phyloP scores from a whole-genome alignment of 2,797 vertebrate species.

The Tapera naevia region DNA sequence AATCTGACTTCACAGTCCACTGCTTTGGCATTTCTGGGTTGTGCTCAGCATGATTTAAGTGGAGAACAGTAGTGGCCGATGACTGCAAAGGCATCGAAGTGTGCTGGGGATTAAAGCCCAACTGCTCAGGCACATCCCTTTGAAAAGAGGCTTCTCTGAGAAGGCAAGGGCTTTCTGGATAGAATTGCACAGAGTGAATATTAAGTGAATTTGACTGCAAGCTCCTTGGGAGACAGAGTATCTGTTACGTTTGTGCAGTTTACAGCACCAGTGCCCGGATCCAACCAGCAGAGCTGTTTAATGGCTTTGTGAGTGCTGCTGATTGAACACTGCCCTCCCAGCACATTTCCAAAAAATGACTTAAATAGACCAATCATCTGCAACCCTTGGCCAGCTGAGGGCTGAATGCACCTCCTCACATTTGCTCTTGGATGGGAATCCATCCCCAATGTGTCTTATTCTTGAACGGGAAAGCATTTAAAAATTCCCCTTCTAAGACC shows the following conservation, averaged over 20 bases:
- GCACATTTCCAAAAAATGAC: constrained; percentile 14
- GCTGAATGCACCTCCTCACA: background rate
- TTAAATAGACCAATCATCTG: background rate
- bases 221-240: background rate
- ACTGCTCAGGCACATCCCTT: background rate
- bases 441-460: background rate
- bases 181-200: background rate
- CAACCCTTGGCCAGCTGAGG: background rate
- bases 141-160: constrained; percentile 2
- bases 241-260: background rate
- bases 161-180: constrained; percentile 1
- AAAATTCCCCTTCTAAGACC: background rate
- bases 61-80: constrained; percentile 11
- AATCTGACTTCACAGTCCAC: background rate
- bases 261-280: background rate
- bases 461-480: background rate
- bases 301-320: background rate
- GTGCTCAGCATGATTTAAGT: constrained; percentile 9
- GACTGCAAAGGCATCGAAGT: constrained; percentile 6
- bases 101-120: constrained; percentile 4
- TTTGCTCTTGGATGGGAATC: constrained; percentile 21
- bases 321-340: constrained; percentile 5
- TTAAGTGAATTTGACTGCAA: constrained; percentile 1
- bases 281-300: background rate
- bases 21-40: background rate